Base-by-base conservation (phyloP, 2,113 vertebrate genomes). In the Origma solitaria region DNA sequence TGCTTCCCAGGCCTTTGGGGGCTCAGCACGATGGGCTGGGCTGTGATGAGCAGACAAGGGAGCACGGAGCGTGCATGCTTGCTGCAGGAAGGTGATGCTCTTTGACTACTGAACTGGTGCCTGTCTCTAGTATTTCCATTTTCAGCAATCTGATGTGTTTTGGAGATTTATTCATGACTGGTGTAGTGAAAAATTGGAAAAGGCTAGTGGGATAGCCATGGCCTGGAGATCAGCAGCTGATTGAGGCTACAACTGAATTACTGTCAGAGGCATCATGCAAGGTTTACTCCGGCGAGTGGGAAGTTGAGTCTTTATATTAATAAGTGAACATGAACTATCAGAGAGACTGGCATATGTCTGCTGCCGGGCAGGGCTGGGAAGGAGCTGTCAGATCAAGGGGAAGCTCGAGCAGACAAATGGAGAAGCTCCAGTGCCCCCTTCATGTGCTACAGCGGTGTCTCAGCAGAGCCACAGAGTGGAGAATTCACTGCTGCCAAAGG, bases 151-250 rank as follows among this genome's bases (percentile, higher is more conserved):
- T 96, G 97, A 97, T 97, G 94, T 88, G 95, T 89, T 96, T 97
- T 94, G 96, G 93, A 96, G 96, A 96, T 97, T 97, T 97, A 97
- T 97, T 97, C 97, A 96, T 97, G 97, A 94, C 95, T 7, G 93
- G 86, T 97, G 97, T 97, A 96, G 97, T 97, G 97, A 97, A 94
- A 97, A 97, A 97, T 97, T 97, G 97, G 97, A 97, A 97, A 97
- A 97, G 94, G 89, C 95, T 65, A 69, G 86, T 16, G 1, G 93
- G 97, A 30, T 54, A 90, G 94, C 92, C 95, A n/a, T 79, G 87
- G 94, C 82, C 77, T 79, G 84, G 85, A 97, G 97, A 97, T 97
- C 93, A 85, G 92, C 80, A 33, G 38, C 91, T 69, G 96, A 97
- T 97, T 82, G 91, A 64, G 65, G 80, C 93, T 96, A 92, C 96